Base-by-base conservation (phyloP, 2,113 vertebrate species). In the Anarrhichthys ocellatus region DNA sequence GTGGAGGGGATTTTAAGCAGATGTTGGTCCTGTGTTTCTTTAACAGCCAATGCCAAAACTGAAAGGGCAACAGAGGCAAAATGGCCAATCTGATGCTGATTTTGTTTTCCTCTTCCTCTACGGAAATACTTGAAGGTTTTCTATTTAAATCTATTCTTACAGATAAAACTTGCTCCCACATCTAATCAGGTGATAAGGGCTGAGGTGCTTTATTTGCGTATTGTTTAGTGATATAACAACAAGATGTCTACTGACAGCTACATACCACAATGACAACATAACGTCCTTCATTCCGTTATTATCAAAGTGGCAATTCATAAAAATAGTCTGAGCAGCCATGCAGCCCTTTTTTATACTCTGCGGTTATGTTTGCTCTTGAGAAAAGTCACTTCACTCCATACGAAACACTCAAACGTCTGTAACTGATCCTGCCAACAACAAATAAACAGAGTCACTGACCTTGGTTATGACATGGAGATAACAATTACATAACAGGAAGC, bases 401-500 rank as follows among this genome's bases (percentile, higher is more conserved):
- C 22, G 29, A 20, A 78, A 63, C 70, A 15, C 29, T 84, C 17
- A 61, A 59, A 54, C 40, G 62, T 74, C 72, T 79, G 87, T 84
- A 78, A 89, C 22, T 81, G 79, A 92, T 90, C 73, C 76, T 61
- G 48, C 80, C 73, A 74, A 54, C 63, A 73, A 80, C 82, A 89
- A 84, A 85, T 81, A 91, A 91, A 91, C 89, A 89, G 40, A 82
- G 69, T 59, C 36, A 40, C 59, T 78, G 82, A 91, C 84, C 89
- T 89, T 80, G 17, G 70, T 59, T 63, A 24, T 71, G 71, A 91
- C 88, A 64, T 20, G 20, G 58, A 76, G 83, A 84, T 91, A 81
- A 69, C 46, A 73, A 73, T 87, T 76, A 83, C 81, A 92, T 80
- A 90, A 93, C 88, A 93, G 86, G 84, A 91, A 88, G 81, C 48